Conservation (phyloP, 2,888 invertebrate species). For the Sipunculus nudus region DNA sequence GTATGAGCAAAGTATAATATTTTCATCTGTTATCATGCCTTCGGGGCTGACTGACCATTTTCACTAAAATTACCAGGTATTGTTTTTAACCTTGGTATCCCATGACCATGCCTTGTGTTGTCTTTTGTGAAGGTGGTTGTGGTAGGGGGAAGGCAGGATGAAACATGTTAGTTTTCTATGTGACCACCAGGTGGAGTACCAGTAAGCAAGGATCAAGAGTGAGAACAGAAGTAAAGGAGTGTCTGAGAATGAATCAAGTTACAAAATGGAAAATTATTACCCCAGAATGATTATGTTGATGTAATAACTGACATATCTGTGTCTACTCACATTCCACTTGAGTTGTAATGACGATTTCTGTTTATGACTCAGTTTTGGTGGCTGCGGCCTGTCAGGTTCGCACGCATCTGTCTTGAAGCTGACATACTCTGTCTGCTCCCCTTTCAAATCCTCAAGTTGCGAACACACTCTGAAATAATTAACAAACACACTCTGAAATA, state of each 20-base stretch:
- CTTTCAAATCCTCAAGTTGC: conserved; percentile 78
- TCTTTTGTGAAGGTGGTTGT: background rate
- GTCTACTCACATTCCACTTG: conserved; percentile 66
- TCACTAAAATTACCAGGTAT: too few species aligned
- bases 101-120: too few species aligned
- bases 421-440: conserved; percentile 80
- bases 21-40: too few species aligned
- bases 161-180: too few species aligned
- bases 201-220: background rate
- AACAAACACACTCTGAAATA: too few species aligned
- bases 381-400: conserved; percentile 77
- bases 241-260: background rate
- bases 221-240: background rate
- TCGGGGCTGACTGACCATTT: too few species aligned
- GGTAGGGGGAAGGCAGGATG: background rate
- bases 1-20: too few species aligned
- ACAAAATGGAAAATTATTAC: background rate
- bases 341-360: conserved; percentile 73
- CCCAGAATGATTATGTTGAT: background rate
- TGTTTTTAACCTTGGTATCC: too few species aligned
- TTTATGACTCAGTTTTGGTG: conserved; percentile 78
- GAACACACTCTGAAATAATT: conserved; percentile 72
- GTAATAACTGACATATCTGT: background rate
- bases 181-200: background rate
- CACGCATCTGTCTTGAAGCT: conserved; percentile 84